phyloP scores from a whole-genome alignment of 2,888 invertebrate species.

The Acanthosepion lycidas region DNA sequence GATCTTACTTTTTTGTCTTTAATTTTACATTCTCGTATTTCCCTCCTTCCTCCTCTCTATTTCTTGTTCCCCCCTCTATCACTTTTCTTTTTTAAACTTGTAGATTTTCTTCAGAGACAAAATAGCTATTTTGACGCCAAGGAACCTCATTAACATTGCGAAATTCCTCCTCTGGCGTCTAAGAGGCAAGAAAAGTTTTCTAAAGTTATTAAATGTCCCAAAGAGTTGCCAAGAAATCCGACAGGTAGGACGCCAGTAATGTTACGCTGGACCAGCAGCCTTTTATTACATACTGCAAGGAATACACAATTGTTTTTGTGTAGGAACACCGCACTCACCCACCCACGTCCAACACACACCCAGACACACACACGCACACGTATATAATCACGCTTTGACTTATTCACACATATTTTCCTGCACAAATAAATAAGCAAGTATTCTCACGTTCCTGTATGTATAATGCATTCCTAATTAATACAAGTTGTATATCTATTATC shows the following conservation, averaged over 20 bases:
- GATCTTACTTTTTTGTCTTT: not conserved
- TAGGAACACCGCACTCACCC: not conserved
- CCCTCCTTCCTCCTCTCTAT: not conserved
- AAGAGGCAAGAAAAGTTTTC: slow-evolving; percentile 22
- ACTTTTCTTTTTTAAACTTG: not conserved
- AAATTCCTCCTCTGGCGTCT: slow-evolving; percentile 22
- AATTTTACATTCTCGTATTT: not conserved
- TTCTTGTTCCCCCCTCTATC: not conserved
- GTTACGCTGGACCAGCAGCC: not conserved
- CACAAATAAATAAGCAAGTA: not conserved
- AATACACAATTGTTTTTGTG: slow-evolving; percentile 23
- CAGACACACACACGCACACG: not conserved
- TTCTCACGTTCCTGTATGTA: not conserved
- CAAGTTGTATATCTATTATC: not conserved
- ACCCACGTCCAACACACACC: not conserved
- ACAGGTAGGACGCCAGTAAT: slow-evolving; percentile 33
- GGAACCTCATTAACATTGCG: slow-evolving; percentile 33
- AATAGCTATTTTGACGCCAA: not conserved
- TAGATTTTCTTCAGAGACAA: slow-evolving; percentile 20
- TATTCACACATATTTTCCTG: not conserved
- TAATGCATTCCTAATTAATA: not conserved
- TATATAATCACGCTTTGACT: not conserved
- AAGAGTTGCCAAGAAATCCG: slow-evolving; percentile 8
- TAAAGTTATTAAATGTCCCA: not conserved
- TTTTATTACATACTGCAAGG: slow-evolving; percentile 33